Conservation (phyloP, 2,113 vertebrate genomes). For the Tretioscincus oriximinensis region DNA sequence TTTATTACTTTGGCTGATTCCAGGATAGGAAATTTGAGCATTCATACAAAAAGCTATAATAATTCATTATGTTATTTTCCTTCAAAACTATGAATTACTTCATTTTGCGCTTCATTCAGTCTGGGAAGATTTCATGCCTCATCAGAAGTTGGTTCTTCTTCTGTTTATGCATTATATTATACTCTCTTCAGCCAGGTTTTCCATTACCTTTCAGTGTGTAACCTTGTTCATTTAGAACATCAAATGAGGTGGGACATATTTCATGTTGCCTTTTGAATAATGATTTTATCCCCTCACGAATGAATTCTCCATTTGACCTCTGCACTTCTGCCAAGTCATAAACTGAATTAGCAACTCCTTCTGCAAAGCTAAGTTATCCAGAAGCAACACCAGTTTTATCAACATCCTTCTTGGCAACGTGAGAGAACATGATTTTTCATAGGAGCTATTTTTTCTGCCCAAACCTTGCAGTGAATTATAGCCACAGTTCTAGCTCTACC, state of each 20-base stretch:
- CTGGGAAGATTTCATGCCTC: conserved; percentile 49
- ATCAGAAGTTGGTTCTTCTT: conserved; percentile 45
- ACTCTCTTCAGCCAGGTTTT: conserved; percentile 33
- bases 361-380: neutral
- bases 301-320: neutral
- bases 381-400: neutral
- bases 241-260: neutral
- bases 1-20: conserved; percentile 66
- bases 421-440: neutral
- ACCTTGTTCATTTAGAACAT: neutral
- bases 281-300: neutral
- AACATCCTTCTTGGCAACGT: neutral
- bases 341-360: neutral
- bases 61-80: conserved; percentile 62
- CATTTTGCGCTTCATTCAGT: conserved; percentile 63
- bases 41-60: conserved; percentile 67
- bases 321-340: neutral
- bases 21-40: conserved; percentile 62
- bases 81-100: conserved; percentile 65
- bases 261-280: conserved; percentile 3
- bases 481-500: neutral
- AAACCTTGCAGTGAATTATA: neutral
- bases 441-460: neutral
- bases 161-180: conserved; percentile 43
- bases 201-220: conserved; percentile 36